Conservation (phyloP, 2,888 invertebrate genomes). For the Ichneumon xanthorius region DNA sequence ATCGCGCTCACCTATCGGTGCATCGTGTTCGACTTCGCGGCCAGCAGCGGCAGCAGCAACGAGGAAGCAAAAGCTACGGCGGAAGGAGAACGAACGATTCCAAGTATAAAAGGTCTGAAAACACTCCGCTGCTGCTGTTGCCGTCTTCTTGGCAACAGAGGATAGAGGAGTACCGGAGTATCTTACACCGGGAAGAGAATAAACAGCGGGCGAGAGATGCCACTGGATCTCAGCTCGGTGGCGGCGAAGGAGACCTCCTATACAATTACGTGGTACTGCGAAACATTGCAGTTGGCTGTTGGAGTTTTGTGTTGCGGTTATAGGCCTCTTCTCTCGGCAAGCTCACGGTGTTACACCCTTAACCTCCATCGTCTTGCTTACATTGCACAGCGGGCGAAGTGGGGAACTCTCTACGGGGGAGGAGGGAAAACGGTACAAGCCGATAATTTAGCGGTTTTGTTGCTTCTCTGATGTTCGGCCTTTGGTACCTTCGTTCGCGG, state of each 20-base stretch:
- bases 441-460: constrained; percentile 81
- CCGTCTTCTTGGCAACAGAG: constrained; percentile 36
- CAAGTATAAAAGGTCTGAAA: constrained; percentile 33
- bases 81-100: constrained; percentile 31
- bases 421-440: constrained; percentile 75
- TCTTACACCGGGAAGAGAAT: constrained; percentile 58
- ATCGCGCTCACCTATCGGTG: constrained; percentile 24
- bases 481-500: constrained; percentile 69
- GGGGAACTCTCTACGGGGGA: not conserved
- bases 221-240: constrained; percentile 34
- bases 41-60: constrained; percentile 10
- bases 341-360: constrained; percentile 61
- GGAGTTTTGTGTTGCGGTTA: constrained; percentile 44
- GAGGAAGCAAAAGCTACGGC: constrained; percentile 22
- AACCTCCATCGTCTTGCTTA: constrained; percentile 48
- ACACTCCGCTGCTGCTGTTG: constrained; percentile 24
- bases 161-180: constrained; percentile 47
- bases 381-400: constrained; percentile 34
- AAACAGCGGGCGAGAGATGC: constrained; percentile 53
- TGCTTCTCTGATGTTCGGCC: constrained; percentile 70
- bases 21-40: constrained; percentile 31
- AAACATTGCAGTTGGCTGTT: constrained; percentile 37
- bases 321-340: constrained; percentile 19
- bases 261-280: constrained; percentile 61
- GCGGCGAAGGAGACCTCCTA: constrained; percentile 43